These are phyloP conservation scores for Sarcophaga caerulescens DNA, from an alignment of 2,888 invertebrate species.

Conservation along the genomic window DNA sequence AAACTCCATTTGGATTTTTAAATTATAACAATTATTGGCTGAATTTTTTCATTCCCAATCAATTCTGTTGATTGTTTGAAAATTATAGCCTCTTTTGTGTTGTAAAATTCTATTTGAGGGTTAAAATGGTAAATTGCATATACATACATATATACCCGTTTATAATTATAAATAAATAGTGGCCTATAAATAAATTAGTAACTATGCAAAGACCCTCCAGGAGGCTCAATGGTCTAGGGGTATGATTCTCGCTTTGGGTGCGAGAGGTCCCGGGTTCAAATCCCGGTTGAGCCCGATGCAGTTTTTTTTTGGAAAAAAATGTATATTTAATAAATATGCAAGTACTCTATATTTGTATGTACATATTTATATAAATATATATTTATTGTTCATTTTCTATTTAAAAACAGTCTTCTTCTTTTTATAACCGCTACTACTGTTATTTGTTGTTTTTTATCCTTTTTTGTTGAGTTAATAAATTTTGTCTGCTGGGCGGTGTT, in stretches of 20 bases:
- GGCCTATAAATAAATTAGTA: neutral
- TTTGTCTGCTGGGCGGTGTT: conserved; percentile 35
- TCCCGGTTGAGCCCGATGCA: conserved; percentile 84
- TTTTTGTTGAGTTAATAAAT: neutral
- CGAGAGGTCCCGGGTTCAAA: conserved; percentile 87
- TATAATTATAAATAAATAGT: neutral
- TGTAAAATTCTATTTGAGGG: neutral
- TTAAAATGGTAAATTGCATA: neutral
- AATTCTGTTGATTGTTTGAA: no score
- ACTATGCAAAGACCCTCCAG: neutral
- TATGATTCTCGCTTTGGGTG: conserved; percentile 87
- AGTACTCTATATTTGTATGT: no score
- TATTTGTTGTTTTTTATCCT: neutral
- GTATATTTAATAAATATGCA: neutral
- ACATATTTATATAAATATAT: no score
- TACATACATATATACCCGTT: no score
- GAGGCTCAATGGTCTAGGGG: conserved; percentile 86
- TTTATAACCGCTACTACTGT: neutral
- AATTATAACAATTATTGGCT: no score
- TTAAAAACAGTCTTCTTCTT: conserved; percentile 4
- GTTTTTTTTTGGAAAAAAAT: conserved; percentile 43
- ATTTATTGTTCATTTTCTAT: conserved; percentile 9
- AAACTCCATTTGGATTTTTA: no score
- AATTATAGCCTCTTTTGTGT: no score
- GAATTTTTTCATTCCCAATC: no score